Evolutionary conservation across 2,888 invertebrate species (phyloP).

Genomic region (Unio pictorum): DNA sequence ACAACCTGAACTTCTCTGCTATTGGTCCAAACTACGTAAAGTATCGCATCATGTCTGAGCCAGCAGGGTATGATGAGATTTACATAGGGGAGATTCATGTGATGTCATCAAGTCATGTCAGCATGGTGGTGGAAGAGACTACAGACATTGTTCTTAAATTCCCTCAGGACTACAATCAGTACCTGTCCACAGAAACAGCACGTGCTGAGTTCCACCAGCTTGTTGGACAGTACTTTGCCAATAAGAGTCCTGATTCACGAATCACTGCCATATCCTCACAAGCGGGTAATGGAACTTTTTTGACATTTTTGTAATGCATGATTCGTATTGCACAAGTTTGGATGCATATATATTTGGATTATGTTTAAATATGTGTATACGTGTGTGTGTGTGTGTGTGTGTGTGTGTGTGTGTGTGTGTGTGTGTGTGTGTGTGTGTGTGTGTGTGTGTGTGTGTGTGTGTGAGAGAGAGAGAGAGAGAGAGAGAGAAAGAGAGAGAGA

Average conservation of each 20-base stretch:
- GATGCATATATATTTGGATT: not conserved
- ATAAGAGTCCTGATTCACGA: conserved; percentile 26
- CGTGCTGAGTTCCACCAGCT: conserved; percentile 34
- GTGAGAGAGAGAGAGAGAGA: no score
- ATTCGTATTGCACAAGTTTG: no score
- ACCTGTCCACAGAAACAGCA: conserved; percentile 17
- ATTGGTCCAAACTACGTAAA: conserved; percentile 32
- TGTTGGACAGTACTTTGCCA: conserved; percentile 31
- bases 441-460: no score
- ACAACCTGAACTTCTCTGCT: conserved; percentile 30
- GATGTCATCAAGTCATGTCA: conserved; percentile 23
- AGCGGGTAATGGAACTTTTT: no score
- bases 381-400: no score
- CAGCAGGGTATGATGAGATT: conserved; percentile 31
- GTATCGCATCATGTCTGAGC: conserved; percentile 23
- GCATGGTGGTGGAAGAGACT: conserved; percentile 28
- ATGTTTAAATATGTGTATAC: no score
- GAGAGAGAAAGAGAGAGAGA: no score
- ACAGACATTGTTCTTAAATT: conserved; percentile 41
- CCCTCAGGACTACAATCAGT: conserved; percentile 38
- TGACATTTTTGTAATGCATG: no score
- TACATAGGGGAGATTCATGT: conserved; percentile 22
- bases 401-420: no score
- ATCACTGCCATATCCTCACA: conserved; percentile 1
- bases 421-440: no score